A percentile compares a stretch with the other conserved stretches of the same genome.
Evolutionary conservation across 2,113 vertebrate species (phyloP).

Genomic region (Xenopus laevis): DNA sequence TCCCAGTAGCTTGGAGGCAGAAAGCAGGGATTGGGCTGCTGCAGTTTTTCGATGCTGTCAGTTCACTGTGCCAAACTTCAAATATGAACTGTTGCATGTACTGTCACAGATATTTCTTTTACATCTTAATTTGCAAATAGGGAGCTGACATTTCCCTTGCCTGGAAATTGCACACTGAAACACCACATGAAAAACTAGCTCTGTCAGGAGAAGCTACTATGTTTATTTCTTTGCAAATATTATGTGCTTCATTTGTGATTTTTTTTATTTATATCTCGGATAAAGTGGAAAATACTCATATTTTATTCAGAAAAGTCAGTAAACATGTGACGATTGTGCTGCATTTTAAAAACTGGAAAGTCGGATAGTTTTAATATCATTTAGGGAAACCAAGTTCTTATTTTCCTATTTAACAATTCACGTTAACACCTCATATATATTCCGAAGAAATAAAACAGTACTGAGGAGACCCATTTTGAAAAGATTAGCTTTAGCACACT

Average conservation of each 20-base stretch:
- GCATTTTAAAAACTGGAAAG: constrained; percentile 51
- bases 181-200: constrained; percentile 64
- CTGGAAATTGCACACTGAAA: constrained; percentile 65
- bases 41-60: constrained; percentile 73
- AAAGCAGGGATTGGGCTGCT: constrained; percentile 78
- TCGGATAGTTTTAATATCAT: constrained; percentile 61
- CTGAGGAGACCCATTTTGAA: constrained; percentile 2
- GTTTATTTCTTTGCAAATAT: constrained; percentile 68
- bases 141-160: constrained; percentile 70
- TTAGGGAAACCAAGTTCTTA: constrained; percentile 23
- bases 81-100: constrained; percentile 79
- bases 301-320: constrained; percentile 69
- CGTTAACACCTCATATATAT: constrained; percentile 14
- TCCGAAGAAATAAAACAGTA: constrained; percentile 30
- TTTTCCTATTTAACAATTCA: constrained; percentile 39
- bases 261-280: constrained; percentile 54
- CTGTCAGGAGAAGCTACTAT: constrained; percentile 69
- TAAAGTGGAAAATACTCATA: constrained; percentile 63
- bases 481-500: background rate
- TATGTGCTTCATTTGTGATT: constrained; percentile 64
- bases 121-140: constrained; percentile 92
- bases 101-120: constrained; percentile 78
- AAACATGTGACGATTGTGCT: constrained; percentile 60
- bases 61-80: constrained; percentile 77
- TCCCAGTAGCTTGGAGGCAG: constrained; percentile 77